Base-by-base conservation (phyloP, 2,113 vertebrate genomes). In the Monarcha castaneiventris region DNA sequence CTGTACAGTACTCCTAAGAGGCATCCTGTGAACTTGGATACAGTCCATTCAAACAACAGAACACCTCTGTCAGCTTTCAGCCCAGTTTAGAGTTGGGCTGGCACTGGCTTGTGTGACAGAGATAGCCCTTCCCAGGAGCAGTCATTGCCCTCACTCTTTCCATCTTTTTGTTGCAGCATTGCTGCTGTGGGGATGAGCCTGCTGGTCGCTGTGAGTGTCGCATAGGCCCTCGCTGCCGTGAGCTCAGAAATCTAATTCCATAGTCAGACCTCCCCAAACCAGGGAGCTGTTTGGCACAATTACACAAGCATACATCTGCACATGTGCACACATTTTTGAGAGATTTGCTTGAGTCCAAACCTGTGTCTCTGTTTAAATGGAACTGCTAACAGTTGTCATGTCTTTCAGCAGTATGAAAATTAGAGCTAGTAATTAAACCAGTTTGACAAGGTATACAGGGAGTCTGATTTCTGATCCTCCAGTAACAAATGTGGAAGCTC, bases 281-380 rank as follows among this genome's bases (percentile, higher is more conserved):
- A 55, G 54, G 33, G 39, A 27, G 10, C 22, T 33, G 39, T 67
- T 93, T 37, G 74, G 66, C 78, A 26, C 33, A 19, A 11, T 68
- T 55, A 56, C 30, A 21, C 18, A 52, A 13, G 21, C 25, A 9
- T 20, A 7, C 33, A 22, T 59, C 39, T 71, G 23, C 11, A 1
- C 39, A 21, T 1, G 3, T 23, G 29, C 32, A 33, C 19, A 2
- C 0, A 0, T 22, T 62, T 76, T 91, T 41, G 49, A 44, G 80
- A 49, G 30, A 25, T 43, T 56, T 62, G 7, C 30, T 66, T 49
- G 26, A 32, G 66, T 58, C 33, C 68, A 89, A 51, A 78, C 32
- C 7, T 37, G 6, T 80, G 4, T 87, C 37, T 66, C 8, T 4
- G 11, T 90, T 81, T 78, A 49, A 61, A 29, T 10, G 15, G 23